Percentiles rank a stretch among this genome's conserved stretches.
Conservation (phyloP, 2,113 vertebrate genomes). For the Ochotona princeps region DNA sequence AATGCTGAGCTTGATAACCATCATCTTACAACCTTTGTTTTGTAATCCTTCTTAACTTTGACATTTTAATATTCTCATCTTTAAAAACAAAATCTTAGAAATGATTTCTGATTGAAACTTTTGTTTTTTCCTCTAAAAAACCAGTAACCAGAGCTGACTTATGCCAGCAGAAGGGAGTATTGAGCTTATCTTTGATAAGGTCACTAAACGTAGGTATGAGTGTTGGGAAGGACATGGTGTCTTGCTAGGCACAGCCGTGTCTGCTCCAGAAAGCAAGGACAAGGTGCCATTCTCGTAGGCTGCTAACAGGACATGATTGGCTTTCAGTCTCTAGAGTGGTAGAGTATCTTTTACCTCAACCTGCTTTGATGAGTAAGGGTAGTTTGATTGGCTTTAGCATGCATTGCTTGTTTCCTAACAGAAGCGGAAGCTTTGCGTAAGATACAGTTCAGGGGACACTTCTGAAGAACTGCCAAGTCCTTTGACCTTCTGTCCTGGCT, state of each 20-base stretch:
- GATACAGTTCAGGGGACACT: background rate
- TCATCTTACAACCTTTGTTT: constrained; percentile 67
- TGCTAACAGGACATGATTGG: background rate
- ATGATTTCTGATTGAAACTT: constrained; percentile 9
- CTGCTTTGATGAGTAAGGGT: constrained; percentile 4
- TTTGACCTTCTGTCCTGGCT: background rate
- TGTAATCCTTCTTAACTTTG: constrained; percentile 65
- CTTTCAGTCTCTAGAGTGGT: constrained; percentile 27
- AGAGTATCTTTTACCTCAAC: background rate
- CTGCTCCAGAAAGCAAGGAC: background rate
- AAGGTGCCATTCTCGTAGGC: constrained; percentile 17
- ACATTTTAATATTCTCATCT: constrained; percentile 42
- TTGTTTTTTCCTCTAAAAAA: background rate
- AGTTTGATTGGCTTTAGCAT: constrained; percentile 44
- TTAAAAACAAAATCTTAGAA: constrained; percentile 56
- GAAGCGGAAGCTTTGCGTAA: background rate
- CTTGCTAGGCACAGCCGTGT: background rate
- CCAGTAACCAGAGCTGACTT: background rate
- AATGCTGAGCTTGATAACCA: constrained; percentile 72
- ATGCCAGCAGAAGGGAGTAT: background rate
- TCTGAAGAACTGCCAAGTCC: background rate
- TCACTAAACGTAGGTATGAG: background rate
- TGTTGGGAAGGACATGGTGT: background rate
- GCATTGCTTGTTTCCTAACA: background rate
- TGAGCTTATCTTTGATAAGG: background rate